Percentiles rank a stretch among this genome's conserved stretches.
phyloP scores from a whole-genome alignment of 1,140 invertebrate species.

The Ceratina australensis region DNA sequence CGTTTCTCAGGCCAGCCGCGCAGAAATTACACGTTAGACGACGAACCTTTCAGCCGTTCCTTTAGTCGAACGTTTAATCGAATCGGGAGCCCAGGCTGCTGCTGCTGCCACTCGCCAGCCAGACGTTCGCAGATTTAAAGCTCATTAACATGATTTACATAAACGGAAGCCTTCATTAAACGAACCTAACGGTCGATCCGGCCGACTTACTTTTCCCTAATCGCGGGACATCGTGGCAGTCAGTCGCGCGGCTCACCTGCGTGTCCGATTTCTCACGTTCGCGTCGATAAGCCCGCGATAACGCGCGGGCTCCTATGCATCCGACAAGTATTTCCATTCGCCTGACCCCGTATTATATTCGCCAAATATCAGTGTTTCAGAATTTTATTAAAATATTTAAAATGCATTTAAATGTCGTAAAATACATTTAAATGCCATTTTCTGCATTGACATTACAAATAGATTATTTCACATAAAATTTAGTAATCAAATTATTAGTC shows the following conservation, averaged over 20 bases:
- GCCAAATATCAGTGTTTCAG: constrained; percentile 30
- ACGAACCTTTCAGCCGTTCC: not conserved
- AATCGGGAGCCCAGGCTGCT: not conserved
- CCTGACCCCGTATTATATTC: constrained; percentile 3
- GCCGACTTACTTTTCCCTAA: constrained; percentile 37
- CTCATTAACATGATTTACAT: constrained; percentile 30
- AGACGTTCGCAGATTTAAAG: not conserved
- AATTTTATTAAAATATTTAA: too few relatives aligned
- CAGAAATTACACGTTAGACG: constrained; percentile 27
- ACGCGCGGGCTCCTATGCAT: constrained; percentile 3
- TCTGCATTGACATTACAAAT: too few relatives aligned
- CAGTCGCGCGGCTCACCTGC: constrained; percentile 12
- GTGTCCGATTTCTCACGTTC: constrained; percentile 39
- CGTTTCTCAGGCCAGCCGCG: constrained; percentile 13
- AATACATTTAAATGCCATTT: too few relatives aligned
- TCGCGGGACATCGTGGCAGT: constrained; percentile 7
- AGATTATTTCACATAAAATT: too few relatives aligned
- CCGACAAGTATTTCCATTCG: constrained; percentile 25
- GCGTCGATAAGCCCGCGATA: constrained; percentile 53
- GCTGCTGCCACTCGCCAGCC: not conserved
- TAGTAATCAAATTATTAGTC: too few relatives aligned
- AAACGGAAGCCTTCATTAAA: constrained; percentile 20
- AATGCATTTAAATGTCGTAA: too few relatives aligned
- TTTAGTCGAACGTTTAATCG: not conserved
- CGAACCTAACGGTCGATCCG: constrained; percentile 28